phyloP scores from a whole-genome alignment of 2,113 vertebrate genomes.

The Antennarius striatus region DNA sequence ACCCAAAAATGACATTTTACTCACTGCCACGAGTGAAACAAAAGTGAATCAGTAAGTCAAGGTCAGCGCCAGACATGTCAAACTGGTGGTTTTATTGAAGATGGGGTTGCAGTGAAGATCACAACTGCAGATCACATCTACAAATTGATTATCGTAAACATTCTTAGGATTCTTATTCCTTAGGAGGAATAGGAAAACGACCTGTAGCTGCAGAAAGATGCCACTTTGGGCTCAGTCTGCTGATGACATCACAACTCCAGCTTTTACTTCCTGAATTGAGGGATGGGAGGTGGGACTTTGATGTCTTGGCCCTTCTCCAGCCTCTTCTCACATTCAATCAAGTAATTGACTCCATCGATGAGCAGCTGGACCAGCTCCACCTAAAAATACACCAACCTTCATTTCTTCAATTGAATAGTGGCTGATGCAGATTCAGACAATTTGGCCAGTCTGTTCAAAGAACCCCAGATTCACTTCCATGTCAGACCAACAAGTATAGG shows the following conservation, averaged over 20 bases:
- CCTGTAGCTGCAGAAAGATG: neutral
- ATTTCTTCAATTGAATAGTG: too few relatives aligned
- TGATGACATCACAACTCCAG: neutral
- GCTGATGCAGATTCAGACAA: neutral
- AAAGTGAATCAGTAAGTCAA: neutral
- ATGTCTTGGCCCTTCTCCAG: conserved; percentile 91
- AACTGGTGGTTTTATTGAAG: conserved; percentile 55
- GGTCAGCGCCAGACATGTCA: conserved; percentile 30
- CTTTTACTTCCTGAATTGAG: conserved; percentile 86
- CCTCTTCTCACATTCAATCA: conserved; percentile 61
- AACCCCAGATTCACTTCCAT: too few relatives aligned
- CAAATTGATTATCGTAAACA: conserved; percentile 21
- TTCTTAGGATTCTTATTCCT: neutral
- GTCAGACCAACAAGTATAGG: too few relatives aligned
- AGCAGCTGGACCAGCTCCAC: conserved; percentile 92
- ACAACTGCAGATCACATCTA: conserved; percentile 36
- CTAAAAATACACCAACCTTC: conserved; percentile 44
- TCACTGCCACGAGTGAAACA: neutral
- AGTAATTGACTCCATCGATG: conserved; percentile 88
- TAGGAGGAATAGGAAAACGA: neutral
- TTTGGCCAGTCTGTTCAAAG: too few relatives aligned
- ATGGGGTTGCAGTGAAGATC: conserved; percentile 58
- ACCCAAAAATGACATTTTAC: too few relatives aligned
- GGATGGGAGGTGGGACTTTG: conserved; percentile 85
- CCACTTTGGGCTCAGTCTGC: neutral